Base-by-base conservation (phyloP, 1,140 invertebrate species). In the Drosophila quadrilineata region DNA sequence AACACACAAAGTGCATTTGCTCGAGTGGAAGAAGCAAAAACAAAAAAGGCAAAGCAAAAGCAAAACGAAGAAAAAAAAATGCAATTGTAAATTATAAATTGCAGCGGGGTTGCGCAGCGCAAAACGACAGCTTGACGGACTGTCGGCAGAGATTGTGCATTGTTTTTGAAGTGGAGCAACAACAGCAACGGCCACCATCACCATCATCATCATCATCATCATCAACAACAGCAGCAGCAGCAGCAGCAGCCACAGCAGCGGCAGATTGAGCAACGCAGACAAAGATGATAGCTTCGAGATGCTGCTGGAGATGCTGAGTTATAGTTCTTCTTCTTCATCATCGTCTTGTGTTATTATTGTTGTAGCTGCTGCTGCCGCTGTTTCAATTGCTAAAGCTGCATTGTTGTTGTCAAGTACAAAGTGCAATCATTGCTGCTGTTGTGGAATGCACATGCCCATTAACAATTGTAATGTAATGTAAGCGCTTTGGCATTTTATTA, bases 391-490 rank as follows among this genome's bases (percentile, higher is more conserved):
- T 60, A 59, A 41, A 60, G 48, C 49, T 66, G 67, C 41, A 54
- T 33, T 64, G 26, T 10, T 58, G 48, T 50, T 52, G 49, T 54
- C 43, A 45, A 22, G 41, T 68, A 36, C 58, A 36, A 24, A 28
- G 28, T 33, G 17, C 49, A 28, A 26, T 22, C 14, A 6, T 22
- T 57, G 12, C 57, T 71, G 45, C 57, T 67, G 45, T 43, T 49
- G 45, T 54, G 76, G 77, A 80, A 80, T 82, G 67, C 59, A n/a
- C n/a, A 54, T 60, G 53, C 62, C 63, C 70, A 79, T 79, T 79
- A 79, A 79, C 75, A 79, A 80, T 79, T 79, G 70, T 79, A 79
- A 79, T 79, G 70, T 79, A 79, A 79, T 79, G 54, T 16, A 70
- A 60, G 33, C 64, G 49, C 53, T 57, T 71, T 59, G 74, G 57